Evolutionary conservation across 2,113 vertebrate species (phyloP), one percentile per base, ranked within the genome.

Genomic region (Mustelus asterias): DNA sequence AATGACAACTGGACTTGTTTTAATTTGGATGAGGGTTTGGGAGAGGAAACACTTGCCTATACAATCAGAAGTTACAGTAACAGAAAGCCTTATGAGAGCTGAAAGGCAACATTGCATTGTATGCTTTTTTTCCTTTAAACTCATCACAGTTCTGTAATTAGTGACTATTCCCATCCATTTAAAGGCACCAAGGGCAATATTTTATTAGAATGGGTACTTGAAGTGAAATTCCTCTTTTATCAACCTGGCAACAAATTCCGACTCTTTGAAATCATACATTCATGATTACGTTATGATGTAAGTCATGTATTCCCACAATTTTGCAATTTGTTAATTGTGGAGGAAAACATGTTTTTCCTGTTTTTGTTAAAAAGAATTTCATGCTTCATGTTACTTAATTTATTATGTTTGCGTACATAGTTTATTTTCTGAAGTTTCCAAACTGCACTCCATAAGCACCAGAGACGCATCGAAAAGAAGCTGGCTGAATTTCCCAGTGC

Each of bases 401-500:
- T 96, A 96, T 90, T 97, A 96, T 98, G 98, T 97, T 98, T 98
- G 97, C 98, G 97, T 58, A 9, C 70, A 58, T 70, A 44, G n/a
- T n/a, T 97, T 97, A 98, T 96, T 98, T 98, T 96, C 98, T 97
- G 96, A 98, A 98, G 97, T 99, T 99, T 10, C 98, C 99, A 0
- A 99, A 98, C 10, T 99, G 99, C 85, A 99, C 97, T 0, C 98
- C 99, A 96, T 98, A 98, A 96, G 98, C 97, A 86, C 98, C 98
- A 33, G 98, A 97, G 96, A 98, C 98, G 96, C 99, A 99, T 22
- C 99, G 99, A 96, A 99, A 99, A 3, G 99, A 98, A 69, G 98
- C 98, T 0, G 99, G 99, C 96, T 98, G 98, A 58, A 99, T 97
- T 96, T 99, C 98, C 99, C 98, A 98, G 97, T 99, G 98, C 96